phyloP scores from a whole-genome alignment of 2,113 vertebrate species.

The Eolophus roseicapilla region DNA sequence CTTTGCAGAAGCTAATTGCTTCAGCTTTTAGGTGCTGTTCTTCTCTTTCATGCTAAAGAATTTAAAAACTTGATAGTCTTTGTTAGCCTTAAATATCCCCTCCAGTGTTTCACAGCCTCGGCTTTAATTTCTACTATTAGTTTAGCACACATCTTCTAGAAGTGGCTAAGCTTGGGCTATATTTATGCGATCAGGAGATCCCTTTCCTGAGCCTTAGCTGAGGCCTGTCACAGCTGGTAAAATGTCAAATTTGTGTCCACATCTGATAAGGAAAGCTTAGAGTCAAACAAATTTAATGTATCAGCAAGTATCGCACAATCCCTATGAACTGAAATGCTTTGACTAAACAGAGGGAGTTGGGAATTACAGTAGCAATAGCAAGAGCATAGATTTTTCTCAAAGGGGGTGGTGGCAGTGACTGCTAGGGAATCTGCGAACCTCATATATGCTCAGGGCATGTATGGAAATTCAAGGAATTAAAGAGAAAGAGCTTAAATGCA shows the following conservation, averaged over 20 bases:
- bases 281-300: neutral
- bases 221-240: neutral
- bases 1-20: slow-evolving; percentile 8
- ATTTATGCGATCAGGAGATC: neutral
- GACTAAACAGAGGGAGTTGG: neutral
- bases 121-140: neutral
- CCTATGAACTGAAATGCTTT: neutral
- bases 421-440: neutral
- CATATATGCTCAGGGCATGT: neutral
- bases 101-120: neutral
- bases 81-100: neutral
- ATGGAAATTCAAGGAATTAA: neutral
- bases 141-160: neutral
- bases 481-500: neutral
- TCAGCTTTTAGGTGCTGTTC: slow-evolving; percentile 17
- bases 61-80: neutral
- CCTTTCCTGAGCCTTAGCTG: neutral
- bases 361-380: neutral
- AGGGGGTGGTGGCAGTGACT: neutral
- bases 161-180: neutral
- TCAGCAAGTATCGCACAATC: neutral
- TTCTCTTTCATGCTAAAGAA: neutral
- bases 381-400: neutral
- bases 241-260: neutral
- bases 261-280: neutral